Conservation (phyloP, 2,797 vertebrate genomes). For the Odontamblyopus lacepedii region DNA sequence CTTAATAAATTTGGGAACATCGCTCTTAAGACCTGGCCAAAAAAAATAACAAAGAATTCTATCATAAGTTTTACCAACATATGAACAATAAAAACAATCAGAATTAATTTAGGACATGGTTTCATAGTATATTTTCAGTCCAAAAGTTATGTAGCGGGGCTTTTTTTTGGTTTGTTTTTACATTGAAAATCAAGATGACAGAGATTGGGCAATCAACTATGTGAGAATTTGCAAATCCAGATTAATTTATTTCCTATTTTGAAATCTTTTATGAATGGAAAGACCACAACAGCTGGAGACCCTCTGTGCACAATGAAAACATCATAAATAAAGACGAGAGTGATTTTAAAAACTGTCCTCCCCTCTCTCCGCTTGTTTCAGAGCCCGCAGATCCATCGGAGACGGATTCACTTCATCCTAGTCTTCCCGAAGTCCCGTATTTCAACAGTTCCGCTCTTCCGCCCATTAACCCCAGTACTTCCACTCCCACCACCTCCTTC, state of each 20-base stretch:
- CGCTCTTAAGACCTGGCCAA: no score
- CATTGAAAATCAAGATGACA: conserved; percentile 22
- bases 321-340: conserved; percentile 17
- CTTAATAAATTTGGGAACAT: no score
- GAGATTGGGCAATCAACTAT: no score
- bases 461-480: conserved; percentile 47
- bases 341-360: conserved; percentile 32
- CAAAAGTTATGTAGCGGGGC: no score
- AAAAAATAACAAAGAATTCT: no score
- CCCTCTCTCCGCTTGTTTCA: conserved; percentile 33
- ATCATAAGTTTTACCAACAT: no score
- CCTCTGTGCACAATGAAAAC: conserved; percentile 7
- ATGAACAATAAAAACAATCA: no score
- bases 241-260: not conserved
- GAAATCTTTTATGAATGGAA: conserved; percentile 11
- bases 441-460: conserved; percentile 40
- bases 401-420: conserved; percentile 39
- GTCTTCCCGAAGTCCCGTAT: conserved; percentile 40
- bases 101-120: no score
- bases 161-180: not conserved
- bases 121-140: no score
- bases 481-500: conserved; percentile 47
- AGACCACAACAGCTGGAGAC: conserved; percentile 31
- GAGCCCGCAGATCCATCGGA: conserved; percentile 60
- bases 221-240: not conserved